Evolutionary conservation across 2,113 vertebrate species (phyloP), one percentile per base, ranked within the genome.

Genomic region (Sula dactylatra): DNA sequence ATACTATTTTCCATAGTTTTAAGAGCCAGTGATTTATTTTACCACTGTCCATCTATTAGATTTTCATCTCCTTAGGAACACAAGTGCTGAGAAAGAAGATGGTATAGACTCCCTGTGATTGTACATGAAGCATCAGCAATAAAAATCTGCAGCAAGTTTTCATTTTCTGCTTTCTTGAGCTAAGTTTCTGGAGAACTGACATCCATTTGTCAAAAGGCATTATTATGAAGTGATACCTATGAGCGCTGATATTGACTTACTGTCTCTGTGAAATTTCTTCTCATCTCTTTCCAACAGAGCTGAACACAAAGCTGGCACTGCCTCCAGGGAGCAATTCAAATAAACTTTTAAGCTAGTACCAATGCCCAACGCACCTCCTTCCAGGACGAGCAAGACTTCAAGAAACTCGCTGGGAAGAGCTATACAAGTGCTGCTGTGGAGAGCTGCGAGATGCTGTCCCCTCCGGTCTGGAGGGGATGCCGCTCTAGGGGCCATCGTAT

Each of bases 151-250:
- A 82, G 62, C 82, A 90, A 93, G 62, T 91, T 93, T 93, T 96
- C 82, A 93, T 94, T 89, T 95, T 97, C 84, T 95, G 67, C 87
- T 87, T 97, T 95, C 95, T 59, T 87, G 91, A 86, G 74, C 55
- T 89, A 86, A 70, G 87, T 94, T 97, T 93, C 85, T 62, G 59
- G 84, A 97, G 82, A 77, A 90, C 66, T 80, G 87, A 95, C 85
- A 90, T 69, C 89, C 64, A 87, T 90, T 97, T 91, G 74, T 95
- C 95, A 95, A 91, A 88, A 90, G 47, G 78, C 82, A 92, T 94
- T 97, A 95, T 93, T 86, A 83, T 59, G 89, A 86, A 93, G 79
- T 0, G 2, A 88, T 86, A 96, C 72, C 59, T 97, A 52, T 55
- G 36, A 95, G 88, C 11, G 1, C 73, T 15, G n/a, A 82, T 96